Base-by-base conservation (phyloP, 2,113 vertebrate genomes). In the Athene cunicularia region DNA sequence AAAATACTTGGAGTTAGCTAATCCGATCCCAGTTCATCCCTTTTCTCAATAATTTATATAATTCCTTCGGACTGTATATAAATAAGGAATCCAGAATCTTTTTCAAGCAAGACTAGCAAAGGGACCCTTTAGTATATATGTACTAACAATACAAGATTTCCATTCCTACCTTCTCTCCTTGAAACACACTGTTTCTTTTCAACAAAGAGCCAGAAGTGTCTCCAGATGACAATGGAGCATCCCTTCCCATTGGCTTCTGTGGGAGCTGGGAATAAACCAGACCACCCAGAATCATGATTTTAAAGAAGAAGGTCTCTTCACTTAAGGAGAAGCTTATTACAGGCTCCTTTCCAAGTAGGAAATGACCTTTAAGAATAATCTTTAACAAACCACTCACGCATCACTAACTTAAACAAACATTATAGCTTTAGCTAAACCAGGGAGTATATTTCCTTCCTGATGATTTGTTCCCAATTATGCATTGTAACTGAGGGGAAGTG, bases 341-440 rank as follows among this genome's bases (percentile, higher is more conserved):
- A 91, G 95, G 93, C 86, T 83, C 27, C 10, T 85, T 95, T 97
- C 90, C 85, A 95, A 97, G 88, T 56, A 94, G 95, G 95, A 97
- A 97, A 64, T 97, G 93, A 97, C 91, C 95, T 96, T 97, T 95
- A 95, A 90, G 92, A 93, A 80, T 87, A 95, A 81, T 88, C 94
- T 92, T 93, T 79, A 91, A 68, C 64, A 92, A 95, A 86, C 35
- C 77, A 87, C 76, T 94, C 92, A 87, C 0, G 8, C 94, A 81
- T 68, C 4, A 1, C 77, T 91, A 96, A 95, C 58, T 95, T 96
- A 93, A 96, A 95, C 84, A 97, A 97, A 92, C 93, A 92, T 14
- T 92, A 88, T 79, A 82, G 32, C 59, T 80, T 75, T 84, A 79
- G 49, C 50, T 93, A 80, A 96, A 79, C 13, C 27, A 84, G 55